Conservation (phyloP, 2,797 vertebrate genomes). For the Sternotherus odoratus region DNA sequence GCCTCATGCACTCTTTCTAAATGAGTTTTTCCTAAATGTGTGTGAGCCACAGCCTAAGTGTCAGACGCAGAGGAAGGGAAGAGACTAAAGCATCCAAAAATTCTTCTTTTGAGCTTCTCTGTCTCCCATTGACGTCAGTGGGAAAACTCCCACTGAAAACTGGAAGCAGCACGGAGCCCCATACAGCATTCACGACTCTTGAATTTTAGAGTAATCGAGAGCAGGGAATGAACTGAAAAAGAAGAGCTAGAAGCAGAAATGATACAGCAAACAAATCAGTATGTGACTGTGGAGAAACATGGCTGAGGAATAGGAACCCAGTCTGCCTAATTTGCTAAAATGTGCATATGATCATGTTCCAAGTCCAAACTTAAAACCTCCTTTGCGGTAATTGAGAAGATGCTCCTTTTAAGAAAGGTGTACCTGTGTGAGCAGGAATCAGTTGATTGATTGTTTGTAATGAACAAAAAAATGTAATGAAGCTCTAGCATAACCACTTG, state of each 20-base stretch:
- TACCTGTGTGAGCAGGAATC: neutral
- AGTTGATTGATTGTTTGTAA: neutral
- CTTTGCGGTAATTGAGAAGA: rapidly evolving
- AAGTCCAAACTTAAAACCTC: neutral
- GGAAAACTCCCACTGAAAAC: neutral
- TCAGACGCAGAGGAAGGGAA: neutral
- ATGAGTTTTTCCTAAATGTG: neutral
- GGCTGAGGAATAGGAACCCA: neutral
- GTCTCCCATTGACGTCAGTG: neutral
- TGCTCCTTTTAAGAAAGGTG: neutral
- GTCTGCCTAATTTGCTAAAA: neutral
- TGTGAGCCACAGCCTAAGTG: neutral
- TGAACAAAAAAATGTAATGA: neutral
- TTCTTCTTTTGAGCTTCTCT: neutral
- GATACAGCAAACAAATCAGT: neutral
- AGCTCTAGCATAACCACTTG: neutral
- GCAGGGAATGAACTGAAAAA: rapidly evolving
- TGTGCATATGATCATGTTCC: neutral
- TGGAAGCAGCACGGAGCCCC: neutral
- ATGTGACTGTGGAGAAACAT: neutral
- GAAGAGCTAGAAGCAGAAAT: neutral
- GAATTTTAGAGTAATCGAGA: neutral
- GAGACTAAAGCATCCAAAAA: neutral
- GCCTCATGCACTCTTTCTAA: neutral
- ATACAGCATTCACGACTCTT: neutral